A percentile compares a stretch with the other conserved stretches of the same genome.
Conservation (phyloP, 2,888 invertebrate species). For the Nemotelus nigrinus region DNA sequence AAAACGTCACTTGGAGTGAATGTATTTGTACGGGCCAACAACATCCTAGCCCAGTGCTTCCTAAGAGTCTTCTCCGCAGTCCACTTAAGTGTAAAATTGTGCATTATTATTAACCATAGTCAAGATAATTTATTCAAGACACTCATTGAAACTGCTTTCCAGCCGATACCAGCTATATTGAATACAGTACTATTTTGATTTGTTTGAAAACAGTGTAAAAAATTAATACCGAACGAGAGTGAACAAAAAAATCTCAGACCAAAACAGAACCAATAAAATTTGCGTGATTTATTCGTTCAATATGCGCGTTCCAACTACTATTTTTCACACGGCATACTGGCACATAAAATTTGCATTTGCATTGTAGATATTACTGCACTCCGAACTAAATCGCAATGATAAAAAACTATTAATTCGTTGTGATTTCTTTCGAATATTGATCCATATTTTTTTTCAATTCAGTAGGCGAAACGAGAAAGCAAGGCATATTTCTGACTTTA, state of each 20-base stretch:
- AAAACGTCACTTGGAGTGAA: no score
- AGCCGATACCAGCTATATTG: no score
- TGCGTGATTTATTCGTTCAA: constrained; percentile 32
- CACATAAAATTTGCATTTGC: constrained; percentile 13
- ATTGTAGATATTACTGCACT: no score
- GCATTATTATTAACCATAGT: neutral
- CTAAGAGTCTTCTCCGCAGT: neutral
- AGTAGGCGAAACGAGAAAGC: neutral
- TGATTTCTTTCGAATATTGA: neutral
- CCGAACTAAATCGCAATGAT: neutral
- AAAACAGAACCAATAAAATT: constrained; percentile 16
- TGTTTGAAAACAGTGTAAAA: neutral
- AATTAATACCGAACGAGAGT: neutral
- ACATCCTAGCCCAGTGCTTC: neutral
- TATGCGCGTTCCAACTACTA: constrained; percentile 40
- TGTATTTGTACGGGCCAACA: no score
- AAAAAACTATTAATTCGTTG: neutral
- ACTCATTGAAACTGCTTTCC: neutral
- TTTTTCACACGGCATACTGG: constrained; percentile 42
- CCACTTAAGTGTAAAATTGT: neutral
- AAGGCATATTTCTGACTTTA: constrained; percentile 5
- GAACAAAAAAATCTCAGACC: neutral
- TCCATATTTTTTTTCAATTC: neutral
- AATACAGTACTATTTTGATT: no score
- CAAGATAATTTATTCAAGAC: neutral